Evolutionary conservation across 2,113 vertebrate genomes (phyloP), one percentile per base, ranked within the genome.

Genomic region (Lipotes vexillifer): DNA sequence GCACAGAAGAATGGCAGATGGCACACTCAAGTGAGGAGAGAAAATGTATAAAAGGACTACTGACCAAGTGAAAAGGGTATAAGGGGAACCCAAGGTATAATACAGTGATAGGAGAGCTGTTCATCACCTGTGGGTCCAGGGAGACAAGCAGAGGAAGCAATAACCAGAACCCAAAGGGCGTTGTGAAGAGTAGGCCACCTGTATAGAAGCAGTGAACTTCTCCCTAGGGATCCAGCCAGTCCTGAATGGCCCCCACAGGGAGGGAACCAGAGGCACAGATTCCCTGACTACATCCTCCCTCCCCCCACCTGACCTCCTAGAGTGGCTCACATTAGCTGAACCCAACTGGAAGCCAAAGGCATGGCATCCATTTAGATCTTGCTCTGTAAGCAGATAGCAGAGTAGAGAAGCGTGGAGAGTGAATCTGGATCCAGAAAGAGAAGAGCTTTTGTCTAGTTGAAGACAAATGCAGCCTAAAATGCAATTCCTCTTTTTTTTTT

Each of bases 381-480:
- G 17, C 33, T 75, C 10, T 49, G 38, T 20, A 90, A 17, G 41
- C 49, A 84, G 57, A 83, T 5, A 52, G 9, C 66, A 17, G 6
- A 29, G 49, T 23, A 27, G 21, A 41, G 63, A 55, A 55, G 68
- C 21, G 12, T 20, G 52, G 15, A 75, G 2, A 25, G 3, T 3
- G 36, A 86, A 41, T 75, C 65, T 66, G 68, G 18, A 14, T 20
- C 25, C 33, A 59, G 21, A 7, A 63, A 78, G 12, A 93, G 6
- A 29, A 46, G 31, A 38, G 12, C 46, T n/a, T 94, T 55, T 12
- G n/a, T 8, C 13, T 81, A 25, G 23, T 23, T 86, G 69, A 85
- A 94, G 61, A 85, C 27, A 82, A 41, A 78, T 14, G 4, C 3
- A 88, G 17, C 63, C 41, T n/a, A 86, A 86, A 91, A 72, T 69